Percentiles rank a stretch among this genome's conserved stretches.
Evolutionary conservation across 2,888 invertebrate species (phyloP).

Genomic region (Amblyteles armatorius): DNA sequence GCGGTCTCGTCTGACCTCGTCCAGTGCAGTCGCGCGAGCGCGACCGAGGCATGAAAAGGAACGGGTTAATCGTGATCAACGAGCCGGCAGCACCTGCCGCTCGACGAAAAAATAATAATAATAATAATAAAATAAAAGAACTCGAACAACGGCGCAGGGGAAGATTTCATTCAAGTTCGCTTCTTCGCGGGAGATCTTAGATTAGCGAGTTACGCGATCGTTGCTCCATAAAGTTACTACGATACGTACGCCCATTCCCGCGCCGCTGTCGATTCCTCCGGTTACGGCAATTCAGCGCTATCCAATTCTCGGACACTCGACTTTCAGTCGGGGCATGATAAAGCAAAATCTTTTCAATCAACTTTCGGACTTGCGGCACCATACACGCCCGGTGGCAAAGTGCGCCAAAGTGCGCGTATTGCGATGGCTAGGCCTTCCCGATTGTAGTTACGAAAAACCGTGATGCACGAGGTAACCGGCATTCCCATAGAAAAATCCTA

Average conservation of each 20-base stretch:
- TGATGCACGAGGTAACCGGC: slow-evolving; percentile 45
- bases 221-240: slow-evolving; percentile 42
- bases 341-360: slow-evolving; percentile 40
- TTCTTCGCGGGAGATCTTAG: slow-evolving; percentile 39
- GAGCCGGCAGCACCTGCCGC: slow-evolving; percentile 42
- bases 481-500: slow-evolving; percentile 66
- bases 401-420: slow-evolving; percentile 32
- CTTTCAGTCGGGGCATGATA: not conserved
- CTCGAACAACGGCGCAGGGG: not conserved
- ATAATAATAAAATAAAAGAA: not conserved
- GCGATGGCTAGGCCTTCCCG: not conserved
- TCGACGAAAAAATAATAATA: slow-evolving; percentile 9
- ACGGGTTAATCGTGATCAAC: slow-evolving; percentile 36
- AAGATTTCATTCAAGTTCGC: slow-evolving; percentile 57
- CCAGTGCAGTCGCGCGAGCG: not conserved
- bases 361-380: slow-evolving; percentile 32
- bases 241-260: slow-evolving; percentile 11
- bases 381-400: slow-evolving; percentile 2
- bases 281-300: not conserved
- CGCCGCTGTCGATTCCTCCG: slow-evolving; percentile 15
- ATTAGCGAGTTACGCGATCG: slow-evolving; percentile 35
- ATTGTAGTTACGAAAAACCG: slow-evolving; percentile 54
- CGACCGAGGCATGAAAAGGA: slow-evolving; percentile 21
- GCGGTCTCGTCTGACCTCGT: slow-evolving; percentile 44
- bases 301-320: not conserved